phyloP scores from a whole-genome alignment of 2,113 vertebrate species.

The Oncorhynchus gorbuscha region DNA sequence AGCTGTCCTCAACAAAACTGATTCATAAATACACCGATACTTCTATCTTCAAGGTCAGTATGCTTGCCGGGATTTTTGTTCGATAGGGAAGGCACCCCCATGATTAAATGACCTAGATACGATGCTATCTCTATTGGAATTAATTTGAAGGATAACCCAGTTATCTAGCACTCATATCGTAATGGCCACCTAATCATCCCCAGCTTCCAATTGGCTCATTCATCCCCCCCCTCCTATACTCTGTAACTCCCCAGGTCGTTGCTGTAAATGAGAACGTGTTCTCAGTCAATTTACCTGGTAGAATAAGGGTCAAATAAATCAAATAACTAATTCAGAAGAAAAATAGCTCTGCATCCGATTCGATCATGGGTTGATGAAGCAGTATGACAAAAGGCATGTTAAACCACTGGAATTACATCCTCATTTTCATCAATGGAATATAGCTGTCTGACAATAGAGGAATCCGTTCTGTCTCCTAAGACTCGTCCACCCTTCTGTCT shows the following conservation, averaged over 20 bases:
- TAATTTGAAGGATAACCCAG: not conserved
- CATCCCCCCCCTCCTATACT: too few species aligned
- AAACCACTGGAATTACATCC: too few species aligned
- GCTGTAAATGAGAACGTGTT: too few species aligned
- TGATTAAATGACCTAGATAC: constrained; percentile 22
- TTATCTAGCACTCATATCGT: not conserved
- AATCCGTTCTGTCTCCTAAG: too few species aligned
- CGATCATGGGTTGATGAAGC: not conserved
- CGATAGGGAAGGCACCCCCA: not conserved
- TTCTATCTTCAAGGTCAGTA: not conserved
- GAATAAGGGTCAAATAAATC: too few species aligned
- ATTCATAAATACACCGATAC: not conserved
- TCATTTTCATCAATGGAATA: too few species aligned
- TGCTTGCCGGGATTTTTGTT: not conserved
- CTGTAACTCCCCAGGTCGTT: too few species aligned
- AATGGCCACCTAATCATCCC: too few species aligned
- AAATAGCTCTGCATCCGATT: not conserved
- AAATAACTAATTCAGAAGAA: not conserved
- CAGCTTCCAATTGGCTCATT: too few species aligned
- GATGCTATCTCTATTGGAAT: not conserved
- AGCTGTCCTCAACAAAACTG: not conserved
- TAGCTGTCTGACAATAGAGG: too few species aligned
- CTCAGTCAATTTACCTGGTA: too few species aligned
- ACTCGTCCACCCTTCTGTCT: too few species aligned
- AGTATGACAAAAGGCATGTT: not conserved